phyloP scores from a whole-genome alignment of 2,797 vertebrate species.

The Odontamblyopus lacepedii region DNA sequence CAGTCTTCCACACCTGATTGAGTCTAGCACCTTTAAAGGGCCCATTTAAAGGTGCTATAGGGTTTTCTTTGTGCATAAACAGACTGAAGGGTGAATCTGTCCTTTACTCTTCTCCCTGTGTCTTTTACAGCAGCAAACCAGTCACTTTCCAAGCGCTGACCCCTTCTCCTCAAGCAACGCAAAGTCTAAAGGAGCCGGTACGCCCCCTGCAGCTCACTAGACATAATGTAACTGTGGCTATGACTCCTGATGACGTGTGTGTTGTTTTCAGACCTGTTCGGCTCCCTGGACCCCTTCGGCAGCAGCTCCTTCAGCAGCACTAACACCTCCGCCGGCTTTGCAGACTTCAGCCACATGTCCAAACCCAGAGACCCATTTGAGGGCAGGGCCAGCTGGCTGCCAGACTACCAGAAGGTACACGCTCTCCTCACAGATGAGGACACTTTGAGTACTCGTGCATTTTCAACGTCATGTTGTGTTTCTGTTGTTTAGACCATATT shows the following conservation, averaged over 20 bases:
- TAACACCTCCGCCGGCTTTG: slow-evolving; percentile 88
- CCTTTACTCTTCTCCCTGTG: background rate
- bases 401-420: slow-evolving; percentile 73
- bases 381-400: slow-evolving; percentile 68
- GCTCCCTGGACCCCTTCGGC: slow-evolving; percentile 91
- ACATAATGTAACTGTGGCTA: too few relatives aligned
- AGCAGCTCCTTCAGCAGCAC: slow-evolving; percentile 82
- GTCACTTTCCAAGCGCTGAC: slow-evolving; percentile 87
- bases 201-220: background rate
- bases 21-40: too few relatives aligned
- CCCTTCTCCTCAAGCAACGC: slow-evolving; percentile 87
- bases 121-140: slow-evolving; percentile 73
- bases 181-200: slow-evolving; percentile 81
- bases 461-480: background rate
- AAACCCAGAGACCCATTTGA: slow-evolving; percentile 82
- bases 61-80: too few relatives aligned
- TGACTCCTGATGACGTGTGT: background rate
- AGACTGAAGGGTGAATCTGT: too few relatives aligned
- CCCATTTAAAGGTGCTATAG: too few relatives aligned
- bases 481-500: slow-evolving; percentile 77
- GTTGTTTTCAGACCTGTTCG: slow-evolving; percentile 84
- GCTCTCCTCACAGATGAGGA: background rate
- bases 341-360: slow-evolving; percentile 98
- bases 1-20: too few relatives aligned
- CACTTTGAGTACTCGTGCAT: too few relatives aligned